A percentile compares a stretch with the other conserved stretches of the same genome.
These are phyloP conservation scores for Mormyrus lacerda DNA, from an alignment of 2,113 vertebrate genomes.

Conservation along the genomic window DNA sequence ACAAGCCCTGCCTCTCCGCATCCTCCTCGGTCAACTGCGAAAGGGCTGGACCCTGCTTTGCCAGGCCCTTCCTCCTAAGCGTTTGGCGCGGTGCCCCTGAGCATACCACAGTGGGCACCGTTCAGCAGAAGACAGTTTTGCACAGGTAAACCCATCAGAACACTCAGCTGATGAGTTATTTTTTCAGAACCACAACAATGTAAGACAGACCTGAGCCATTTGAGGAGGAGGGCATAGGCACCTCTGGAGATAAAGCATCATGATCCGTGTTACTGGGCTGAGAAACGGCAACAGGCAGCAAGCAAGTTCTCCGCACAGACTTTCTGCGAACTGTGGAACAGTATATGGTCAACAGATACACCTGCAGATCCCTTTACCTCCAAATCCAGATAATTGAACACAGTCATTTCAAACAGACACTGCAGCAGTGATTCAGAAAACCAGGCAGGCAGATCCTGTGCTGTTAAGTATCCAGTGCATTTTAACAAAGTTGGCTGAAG, in stretches of 20 bases:
- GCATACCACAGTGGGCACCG: neutral
- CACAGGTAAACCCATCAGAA: neutral
- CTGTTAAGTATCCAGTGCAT: neutral
- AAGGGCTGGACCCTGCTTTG: slow-evolving; percentile 23
- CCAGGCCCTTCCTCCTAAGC: slow-evolving; percentile 32
- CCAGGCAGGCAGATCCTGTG: neutral
- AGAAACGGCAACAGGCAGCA: slow-evolving; percentile 31
- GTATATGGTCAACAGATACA: neutral
- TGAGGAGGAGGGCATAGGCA: slow-evolving; percentile 21
- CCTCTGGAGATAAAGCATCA: slow-evolving; percentile 20
- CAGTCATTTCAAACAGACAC: neutral
- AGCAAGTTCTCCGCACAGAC: slow-evolving; percentile 46
- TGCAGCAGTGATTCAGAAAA: neutral
- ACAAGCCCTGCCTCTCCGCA: slow-evolving; percentile 46
- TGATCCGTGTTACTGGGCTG: neutral
- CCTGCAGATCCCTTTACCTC: neutral
- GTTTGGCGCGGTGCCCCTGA: slow-evolving; percentile 30
- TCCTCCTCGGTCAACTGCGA: slow-evolving; percentile 25
- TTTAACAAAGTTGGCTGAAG: neutral
- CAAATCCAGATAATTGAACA: neutral
- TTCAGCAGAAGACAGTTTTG: neutral
- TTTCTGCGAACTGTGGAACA: slow-evolving; percentile 41
- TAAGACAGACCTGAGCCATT: slow-evolving; percentile 42
- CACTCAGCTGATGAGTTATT: neutral
- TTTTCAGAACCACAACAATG: neutral